phyloP scores from a whole-genome alignment of 2,797 vertebrate genomes.

The Rhinatrema bivittatum region DNA sequence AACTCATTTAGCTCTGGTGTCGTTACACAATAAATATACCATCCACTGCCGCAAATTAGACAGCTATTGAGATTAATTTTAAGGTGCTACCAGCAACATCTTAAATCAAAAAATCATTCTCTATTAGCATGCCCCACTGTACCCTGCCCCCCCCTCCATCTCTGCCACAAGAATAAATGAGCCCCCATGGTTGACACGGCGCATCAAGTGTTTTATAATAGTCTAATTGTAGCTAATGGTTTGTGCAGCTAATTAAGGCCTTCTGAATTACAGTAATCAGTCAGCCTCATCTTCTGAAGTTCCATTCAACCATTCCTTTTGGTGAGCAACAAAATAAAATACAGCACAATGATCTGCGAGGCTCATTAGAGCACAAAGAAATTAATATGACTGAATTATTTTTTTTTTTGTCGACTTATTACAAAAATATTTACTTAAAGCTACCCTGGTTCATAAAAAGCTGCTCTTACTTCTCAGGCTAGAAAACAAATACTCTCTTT shows the following conservation, averaged over 20 bases:
- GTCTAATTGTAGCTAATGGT: constrained; percentile 99
- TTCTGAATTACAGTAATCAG: constrained; percentile 99
- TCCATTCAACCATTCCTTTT: constrained; percentile 56
- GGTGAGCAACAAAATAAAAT: constrained; percentile 39
- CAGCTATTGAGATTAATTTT: constrained; percentile 79
- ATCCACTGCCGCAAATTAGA: constrained; percentile 74
- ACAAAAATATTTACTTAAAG: constrained; percentile 31
- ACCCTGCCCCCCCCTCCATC: constrained; percentile 35
- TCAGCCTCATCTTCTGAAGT: constrained; percentile 81
- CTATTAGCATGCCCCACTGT: constrained; percentile 59
- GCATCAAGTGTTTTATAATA: constrained; percentile 94
- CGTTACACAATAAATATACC: constrained; percentile 76
- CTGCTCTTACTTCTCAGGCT: too few species aligned
- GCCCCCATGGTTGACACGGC: constrained; percentile 80
- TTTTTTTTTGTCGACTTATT: constrained; percentile 14
- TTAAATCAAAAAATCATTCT: constrained; percentile 74
- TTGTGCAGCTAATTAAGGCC: constrained; percentile 99
- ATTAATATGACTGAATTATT: constrained; percentile 22
- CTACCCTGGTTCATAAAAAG: not conserved
- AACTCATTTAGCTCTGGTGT: constrained; percentile 72
- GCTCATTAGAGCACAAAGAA: constrained; percentile 32
- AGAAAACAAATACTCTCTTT: too few species aligned
- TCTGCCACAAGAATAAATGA: constrained; percentile 70
- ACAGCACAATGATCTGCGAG: constrained; percentile 16
- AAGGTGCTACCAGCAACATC: constrained; percentile 69